Evolutionary conservation across 1,140 invertebrate species (phyloP).

Genomic region (Drosophila pandora): DNA sequence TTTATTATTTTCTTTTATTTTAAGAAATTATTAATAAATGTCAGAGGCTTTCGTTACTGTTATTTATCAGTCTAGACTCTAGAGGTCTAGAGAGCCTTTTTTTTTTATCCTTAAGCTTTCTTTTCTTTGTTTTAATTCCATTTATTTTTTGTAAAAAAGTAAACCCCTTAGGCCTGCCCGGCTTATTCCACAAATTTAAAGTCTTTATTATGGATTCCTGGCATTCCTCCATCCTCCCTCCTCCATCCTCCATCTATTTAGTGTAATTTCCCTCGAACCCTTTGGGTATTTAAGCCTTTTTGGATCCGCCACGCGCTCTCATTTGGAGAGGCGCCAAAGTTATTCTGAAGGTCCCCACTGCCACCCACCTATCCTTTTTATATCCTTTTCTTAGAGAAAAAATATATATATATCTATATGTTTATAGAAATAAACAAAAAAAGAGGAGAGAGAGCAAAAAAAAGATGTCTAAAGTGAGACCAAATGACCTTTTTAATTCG

Average conservation of each 20-base stretch:
- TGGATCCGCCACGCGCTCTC: constrained; percentile 64
- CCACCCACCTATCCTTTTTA: background rate
- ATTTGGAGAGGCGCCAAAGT: constrained; percentile 70
- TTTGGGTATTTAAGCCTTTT: constrained; percentile 14
- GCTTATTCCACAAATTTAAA: background rate
- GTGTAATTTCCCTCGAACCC: background rate
- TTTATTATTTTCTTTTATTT: too few relatives aligned
- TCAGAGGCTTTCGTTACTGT: too few relatives aligned
- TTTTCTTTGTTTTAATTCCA: too few relatives aligned
- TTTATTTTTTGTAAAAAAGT: background rate
- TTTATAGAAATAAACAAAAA: constrained; percentile 9
- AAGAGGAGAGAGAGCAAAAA: background rate
- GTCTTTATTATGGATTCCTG: background rate
- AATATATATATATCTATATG: background rate
- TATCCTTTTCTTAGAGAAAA: background rate
- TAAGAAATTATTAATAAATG: too few relatives aligned
- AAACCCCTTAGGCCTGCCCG: background rate
- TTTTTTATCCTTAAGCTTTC: too few relatives aligned
- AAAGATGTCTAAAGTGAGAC: constrained; percentile 69
- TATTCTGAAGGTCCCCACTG: constrained; percentile 48
- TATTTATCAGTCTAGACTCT: too few relatives aligned
- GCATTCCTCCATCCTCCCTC: background rate
- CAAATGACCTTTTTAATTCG: constrained; percentile 82
- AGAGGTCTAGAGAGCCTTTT: too few relatives aligned
- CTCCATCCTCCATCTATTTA: background rate